phyloP scores from a whole-genome alignment of 2,888 invertebrate genomes.

The Phrixothrix hirtus region DNA sequence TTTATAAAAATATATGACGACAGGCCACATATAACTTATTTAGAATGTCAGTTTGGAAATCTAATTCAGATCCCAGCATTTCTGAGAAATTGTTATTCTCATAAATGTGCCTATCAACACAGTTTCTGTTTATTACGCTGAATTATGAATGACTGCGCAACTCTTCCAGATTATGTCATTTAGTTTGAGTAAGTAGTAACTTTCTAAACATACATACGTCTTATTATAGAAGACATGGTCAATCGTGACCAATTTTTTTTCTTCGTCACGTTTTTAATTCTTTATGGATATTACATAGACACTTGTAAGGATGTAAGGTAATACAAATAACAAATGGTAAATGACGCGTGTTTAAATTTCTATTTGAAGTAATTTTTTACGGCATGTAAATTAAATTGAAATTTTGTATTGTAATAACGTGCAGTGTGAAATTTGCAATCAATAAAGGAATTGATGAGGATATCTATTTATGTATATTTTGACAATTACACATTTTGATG shows the following conservation, averaged over 20 bases:
- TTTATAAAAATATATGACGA: conserved; percentile 32
- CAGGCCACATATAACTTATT: conserved; percentile 47
- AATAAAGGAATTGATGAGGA: conserved; percentile 7
- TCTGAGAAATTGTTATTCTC: conserved; percentile 12
- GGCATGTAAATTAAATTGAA: neutral
- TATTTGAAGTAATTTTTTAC: conserved; percentile 7
- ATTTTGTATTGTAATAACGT: neutral
- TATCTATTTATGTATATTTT: too few species aligned
- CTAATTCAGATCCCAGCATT: conserved; percentile 48
- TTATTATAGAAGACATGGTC: conserved; percentile 11
- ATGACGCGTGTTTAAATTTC: neutral
- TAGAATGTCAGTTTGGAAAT: conserved; percentile 52
- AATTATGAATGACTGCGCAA: conserved; percentile 20
- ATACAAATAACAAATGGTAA: neutral
- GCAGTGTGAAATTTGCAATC: conserved; percentile 4
- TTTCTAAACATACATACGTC: too few species aligned
- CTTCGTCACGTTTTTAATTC: conserved; percentile 18
- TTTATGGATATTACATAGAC: conserved; percentile 11
- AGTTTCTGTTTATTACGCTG: conserved; percentile 31
- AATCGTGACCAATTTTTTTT: conserved; percentile 15
- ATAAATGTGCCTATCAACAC: conserved; percentile 44
- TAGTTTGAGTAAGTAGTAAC: conserved; percentile 13
- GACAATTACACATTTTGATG: too few species aligned
- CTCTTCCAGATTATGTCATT: conserved; percentile 25
- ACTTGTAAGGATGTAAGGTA: conserved; percentile 1